Base-by-base conservation (phyloP, 2,797 vertebrate genomes). In the Brachyalestes nurse region DNA sequence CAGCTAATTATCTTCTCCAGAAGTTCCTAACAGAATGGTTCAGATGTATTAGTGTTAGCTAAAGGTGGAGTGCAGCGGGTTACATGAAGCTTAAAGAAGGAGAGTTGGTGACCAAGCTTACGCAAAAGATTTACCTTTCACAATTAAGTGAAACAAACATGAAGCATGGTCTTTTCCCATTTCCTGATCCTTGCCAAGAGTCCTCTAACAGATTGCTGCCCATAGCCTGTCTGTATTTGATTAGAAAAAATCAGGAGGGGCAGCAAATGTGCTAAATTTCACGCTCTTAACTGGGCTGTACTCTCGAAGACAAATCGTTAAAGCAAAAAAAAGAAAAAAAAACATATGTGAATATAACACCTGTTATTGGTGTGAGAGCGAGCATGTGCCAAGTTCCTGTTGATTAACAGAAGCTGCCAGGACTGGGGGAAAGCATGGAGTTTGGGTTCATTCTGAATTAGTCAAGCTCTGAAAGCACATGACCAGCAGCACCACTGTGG, bases 301-400 rank as follows among this genome's bases (percentile, higher is more conserved):
- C 66, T 82, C 67, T 80, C 57, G 67, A 71, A 82, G 79, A 82
- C 82, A 82, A 85, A 85, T 78, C 80, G 82, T 85, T 82, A 78
- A 85, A 85, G 34, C 34, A 34, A 34, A 34, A 34, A 34, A 34
- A 34, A 34, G 60, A 74, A 80, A 82, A 78, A 86, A 87, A 82
- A 82, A 80, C 83, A 82, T 83, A 85, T 87, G 84, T 80, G 85
- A 83, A 85, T 82, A 86, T 85, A 87, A 82, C 86, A 87, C 86
- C 86, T 87, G 86, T 86, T 87, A 86, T 86, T 83, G 71, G 86
- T 85, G 51, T 84, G 73, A 78, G 82, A 82, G 69, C 64, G 79
- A 75, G 75, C n/a, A 66, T 77, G 75, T 60, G 86, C 83, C 77
- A 85, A 85, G 83, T 84, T 86, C 81, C 79, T 85, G 83, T 81